A percentile compares a stretch with the other conserved stretches of the same genome.
phyloP scores from a whole-genome alignment of 2,888 invertebrate species.

The Netelia virgata region DNA sequence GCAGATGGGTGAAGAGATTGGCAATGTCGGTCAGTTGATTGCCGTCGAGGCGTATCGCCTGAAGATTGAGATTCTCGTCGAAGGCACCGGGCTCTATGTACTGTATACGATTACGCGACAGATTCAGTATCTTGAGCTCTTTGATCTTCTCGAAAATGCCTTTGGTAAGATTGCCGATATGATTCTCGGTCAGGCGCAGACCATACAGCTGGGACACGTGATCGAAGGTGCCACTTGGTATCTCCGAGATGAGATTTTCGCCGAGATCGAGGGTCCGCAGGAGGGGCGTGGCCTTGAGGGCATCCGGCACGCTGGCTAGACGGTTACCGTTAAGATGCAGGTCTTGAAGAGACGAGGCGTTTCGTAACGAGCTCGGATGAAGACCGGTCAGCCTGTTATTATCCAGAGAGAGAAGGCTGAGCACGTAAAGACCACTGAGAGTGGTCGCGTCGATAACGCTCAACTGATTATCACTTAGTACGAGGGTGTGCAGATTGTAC shows the following conservation, averaged over 20 bases:
- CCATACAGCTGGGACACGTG: conserved; percentile 93
- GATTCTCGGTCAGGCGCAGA: conserved; percentile 93
- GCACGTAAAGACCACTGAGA: conserved; percentile 91
- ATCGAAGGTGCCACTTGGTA: conserved; percentile 93
- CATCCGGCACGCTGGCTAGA: conserved; percentile 91
- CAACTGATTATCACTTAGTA: conserved; percentile 92
- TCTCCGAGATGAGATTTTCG: conserved; percentile 92
- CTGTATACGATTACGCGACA: conserved; percentile 93
- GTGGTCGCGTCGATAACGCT: conserved; percentile 91
- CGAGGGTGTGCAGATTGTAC: conserved; percentile 92
- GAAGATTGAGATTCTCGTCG: conserved; percentile 91
- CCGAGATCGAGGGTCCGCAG: conserved; percentile 93
- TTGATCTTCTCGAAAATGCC: conserved; percentile 92
- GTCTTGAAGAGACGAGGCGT: conserved; percentile 93
- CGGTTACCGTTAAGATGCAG: conserved; percentile 94
- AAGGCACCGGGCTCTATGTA: conserved; percentile 92
- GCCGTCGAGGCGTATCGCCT: conserved; percentile 93
- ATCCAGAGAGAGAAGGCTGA: conserved; percentile 92
- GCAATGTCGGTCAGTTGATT: conserved; percentile 93
- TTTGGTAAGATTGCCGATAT: conserved; percentile 92
- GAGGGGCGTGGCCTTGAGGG: conserved; percentile 90
- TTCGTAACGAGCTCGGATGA: conserved; percentile 91
- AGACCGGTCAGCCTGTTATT: conserved; percentile 92
- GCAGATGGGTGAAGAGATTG: conserved; percentile 92
- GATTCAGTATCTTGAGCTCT: conserved; percentile 92